Evolutionary conservation across 2,888 invertebrate species (phyloP), one percentile per base, ranked within the genome.

Genomic region (Nasonia oneida): DNA sequence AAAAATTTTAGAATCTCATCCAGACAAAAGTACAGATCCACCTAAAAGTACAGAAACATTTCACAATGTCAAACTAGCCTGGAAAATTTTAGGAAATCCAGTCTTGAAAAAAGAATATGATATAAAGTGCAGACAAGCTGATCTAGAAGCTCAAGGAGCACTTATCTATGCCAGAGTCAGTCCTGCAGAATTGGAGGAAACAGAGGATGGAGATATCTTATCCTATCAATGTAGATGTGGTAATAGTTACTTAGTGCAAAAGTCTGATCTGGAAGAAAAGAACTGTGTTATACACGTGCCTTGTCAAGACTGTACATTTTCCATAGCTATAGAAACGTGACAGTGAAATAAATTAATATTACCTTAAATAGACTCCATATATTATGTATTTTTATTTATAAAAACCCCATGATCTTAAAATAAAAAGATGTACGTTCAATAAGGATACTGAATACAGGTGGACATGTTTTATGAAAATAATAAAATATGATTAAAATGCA

Each of bases 271-370:
- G 79, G 79, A 89, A 42, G 90, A 93, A 81, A 90, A 90, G 50
- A 89, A 92, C 85, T 87, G 87, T 76, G 81, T 83, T 3, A 74
- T 93, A 39, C 90, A 92, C 5, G 88, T 94, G 90, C 91, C 91
- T 74, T 97, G 97, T 94, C 95, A 95, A 91, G 96, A 97, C 93
- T 97, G 97, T 93, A 96, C 97, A 78, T 95, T 97, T 92, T 95
- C 95, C 89, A 95, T 97, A 90, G 93, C 94, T 89, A 93, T 96
- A 76, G 94, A 94, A 91, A 92, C 90, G 74, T 91, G 86, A 90
- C 53, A 47, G 29, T 64, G 61, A 81, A 77, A 70, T 57, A 75
- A 75, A 37, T 12, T n/a, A 53, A 23, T 53, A 64, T 61, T 33
- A 74, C 10, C 23, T 71, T 37, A 73, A 29, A 29, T 29, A 37